A percentile compares a stretch with the other conserved stretches of the same genome.
Conservation (phyloP, 2,888 invertebrate genomes). For the Fissipunctia ypsillon region DNA sequence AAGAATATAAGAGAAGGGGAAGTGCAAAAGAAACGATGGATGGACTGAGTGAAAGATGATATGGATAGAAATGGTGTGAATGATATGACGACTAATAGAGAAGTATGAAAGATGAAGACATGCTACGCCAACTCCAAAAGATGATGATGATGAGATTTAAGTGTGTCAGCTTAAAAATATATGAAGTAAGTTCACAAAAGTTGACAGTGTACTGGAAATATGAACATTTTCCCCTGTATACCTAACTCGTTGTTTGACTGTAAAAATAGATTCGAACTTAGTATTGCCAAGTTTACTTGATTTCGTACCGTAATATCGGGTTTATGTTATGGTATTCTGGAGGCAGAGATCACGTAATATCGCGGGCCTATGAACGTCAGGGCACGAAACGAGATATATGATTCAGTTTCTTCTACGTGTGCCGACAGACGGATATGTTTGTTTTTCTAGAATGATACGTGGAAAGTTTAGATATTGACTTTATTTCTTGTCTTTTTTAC, state of each 20-base stretch:
- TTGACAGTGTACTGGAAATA: neutral
- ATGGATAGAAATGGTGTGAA: no score
- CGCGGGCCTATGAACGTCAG: conserved; percentile 33
- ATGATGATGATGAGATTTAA: no score
- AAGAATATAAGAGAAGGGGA: no score
- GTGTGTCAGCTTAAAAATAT: no score
- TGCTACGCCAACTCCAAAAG: no score
- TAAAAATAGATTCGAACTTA: conserved; percentile 32
- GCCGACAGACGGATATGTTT: conserved; percentile 12
- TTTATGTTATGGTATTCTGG: conserved; percentile 42
- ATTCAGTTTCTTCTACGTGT: conserved; percentile 32
- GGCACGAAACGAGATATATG: conserved; percentile 33
- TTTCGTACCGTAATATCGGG: conserved; percentile 39
- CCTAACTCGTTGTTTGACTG: conserved; percentile 9
- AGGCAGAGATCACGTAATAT: conserved; percentile 51
- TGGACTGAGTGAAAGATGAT: no score
- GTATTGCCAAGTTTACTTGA: conserved; percentile 45
- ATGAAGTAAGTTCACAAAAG: no score
- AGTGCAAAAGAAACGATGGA: no score
- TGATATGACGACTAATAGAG: no score
- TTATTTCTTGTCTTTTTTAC: conserved; percentile 12
- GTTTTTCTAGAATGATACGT: conserved; percentile 31
- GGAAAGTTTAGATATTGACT: conserved; percentile 24
- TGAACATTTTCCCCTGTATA: neutral
- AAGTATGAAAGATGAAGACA: no score